Base-by-base conservation (phyloP, 2,797 vertebrate species). In the Pampus argenteus region DNA sequence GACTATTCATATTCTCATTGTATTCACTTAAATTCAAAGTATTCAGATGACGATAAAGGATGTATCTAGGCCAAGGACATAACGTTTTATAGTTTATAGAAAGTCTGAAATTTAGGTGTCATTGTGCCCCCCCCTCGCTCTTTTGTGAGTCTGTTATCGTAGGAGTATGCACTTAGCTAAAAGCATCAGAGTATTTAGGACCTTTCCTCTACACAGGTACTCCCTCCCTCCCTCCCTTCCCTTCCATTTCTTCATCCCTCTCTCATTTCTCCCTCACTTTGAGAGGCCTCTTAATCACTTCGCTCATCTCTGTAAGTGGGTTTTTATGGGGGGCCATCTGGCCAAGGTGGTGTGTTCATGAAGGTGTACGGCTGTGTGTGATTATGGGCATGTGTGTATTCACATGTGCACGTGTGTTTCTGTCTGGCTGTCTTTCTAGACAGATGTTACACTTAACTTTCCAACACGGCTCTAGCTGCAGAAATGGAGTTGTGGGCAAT, bases 311-410 rank as follows among this genome's bases (percentile, higher is more conserved):
- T 93, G 91, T 94, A 94, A 94, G 91, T 91, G 91, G 88, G 83
- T 92, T 93, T 93, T 95, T 93, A 95, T 93, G 88, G 90, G 79
- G 82, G 91, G 90, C 92, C 92, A 94, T 94, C 93, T 94, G 93
- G 92, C 91, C 88, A 91, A 93, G 92, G 92, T 94, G 92, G 89
- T 90, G 84, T 81, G 82, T 89, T 90, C 84, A 79, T 61, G 66
- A 88, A 91, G 87, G 86, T 90, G 89, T 83, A 61, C 82, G 85
- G 75, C 88, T 90, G 88, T 76, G 86, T 90, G 85, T 64, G 88
- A 90, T 92, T 89, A 90, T 31, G 74, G 62, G 77, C 83, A 84
- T 83, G 88, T 89, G 89, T 86, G 87, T 86, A 72, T 81, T 82
- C 83, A 79, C 83, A 81, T 88, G 85, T 81, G 83, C 80, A 58